Conservation (phyloP, 2,113 vertebrate genomes). For the Rhagologus leucostigma region DNA sequence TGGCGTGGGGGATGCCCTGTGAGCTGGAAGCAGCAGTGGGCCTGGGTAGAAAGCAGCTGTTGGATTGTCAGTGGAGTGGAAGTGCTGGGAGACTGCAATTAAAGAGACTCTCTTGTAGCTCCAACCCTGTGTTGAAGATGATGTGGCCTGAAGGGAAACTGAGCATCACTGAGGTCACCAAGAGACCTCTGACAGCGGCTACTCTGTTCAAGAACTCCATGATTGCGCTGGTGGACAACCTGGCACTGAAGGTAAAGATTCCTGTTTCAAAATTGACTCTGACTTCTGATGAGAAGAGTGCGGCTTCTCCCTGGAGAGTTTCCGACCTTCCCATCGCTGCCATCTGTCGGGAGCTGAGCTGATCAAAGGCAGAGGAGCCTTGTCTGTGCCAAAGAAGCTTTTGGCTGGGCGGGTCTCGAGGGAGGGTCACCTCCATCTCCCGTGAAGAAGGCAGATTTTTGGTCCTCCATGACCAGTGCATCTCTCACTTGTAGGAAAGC, state of each 20-base stretch:
- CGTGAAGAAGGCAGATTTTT: neutral
- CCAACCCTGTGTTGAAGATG: constrained; percentile 89
- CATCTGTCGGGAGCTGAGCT: accelerated
- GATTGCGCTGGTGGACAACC: constrained; percentile 94
- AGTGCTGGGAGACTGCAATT: neutral
- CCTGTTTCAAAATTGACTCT: neutral
- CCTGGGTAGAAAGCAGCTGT: neutral
- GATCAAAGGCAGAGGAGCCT: neutral
- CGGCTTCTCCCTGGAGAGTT: neutral
- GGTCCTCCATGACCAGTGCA: neutral
- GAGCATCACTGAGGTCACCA: constrained; percentile 97
- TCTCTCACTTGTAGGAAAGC: neutral
- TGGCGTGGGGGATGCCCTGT: neutral
- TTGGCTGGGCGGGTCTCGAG: neutral
- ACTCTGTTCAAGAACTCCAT: constrained; percentile 97
- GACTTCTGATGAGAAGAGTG: neutral
- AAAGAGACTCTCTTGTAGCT: constrained; percentile 70
- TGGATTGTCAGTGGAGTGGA: neutral
- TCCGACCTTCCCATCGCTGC: neutral
- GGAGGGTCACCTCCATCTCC: neutral
- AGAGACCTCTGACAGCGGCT: constrained; percentile 90
- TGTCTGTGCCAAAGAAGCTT: neutral
- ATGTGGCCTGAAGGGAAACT: constrained; percentile 99
- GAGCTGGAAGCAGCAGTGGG: neutral
- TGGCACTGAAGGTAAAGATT: constrained; percentile 87